Base-by-base conservation (phyloP, 2,113 vertebrate genomes). In the Thymallus thymallus region DNA sequence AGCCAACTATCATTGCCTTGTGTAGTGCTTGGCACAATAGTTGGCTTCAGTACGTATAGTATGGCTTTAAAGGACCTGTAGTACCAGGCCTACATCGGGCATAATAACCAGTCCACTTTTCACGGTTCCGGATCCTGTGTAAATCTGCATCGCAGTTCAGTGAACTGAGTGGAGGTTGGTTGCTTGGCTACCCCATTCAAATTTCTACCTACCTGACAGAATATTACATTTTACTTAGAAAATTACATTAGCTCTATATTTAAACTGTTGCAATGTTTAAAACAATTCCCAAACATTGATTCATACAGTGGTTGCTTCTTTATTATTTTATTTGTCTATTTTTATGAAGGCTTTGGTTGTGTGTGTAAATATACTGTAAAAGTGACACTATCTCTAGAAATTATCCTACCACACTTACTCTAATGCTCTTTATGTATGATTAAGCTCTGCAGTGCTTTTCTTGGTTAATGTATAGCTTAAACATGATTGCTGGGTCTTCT, bases 361-460 rank as follows among this genome's bases (percentile, higher is more conserved):
- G 10, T 68, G 30, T 87, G 73, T 77, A 71, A 76, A 73, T 78
- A 68, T 76, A 67, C 6, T 69, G 73, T 76, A 1, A 1, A 69
- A 77, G 75, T 86, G 74, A 73, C 73, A 48, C 51, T 76, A 75
- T 82, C 56, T 45, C 71, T 84, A 68, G 66, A 68, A 68, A 35
- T 68, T 84, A 77, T 72, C 75, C 26, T 35, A 79, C 63, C 68
- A 51, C 71, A 80, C 73, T 73, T 69, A 69, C 71, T 66, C 72
- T 72, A 18, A 20, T 35, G 64, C 62, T 51, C 76, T 79, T 79
- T 89, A 75, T 76, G 69, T 73, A 80, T 84, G 82, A 80, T 75
- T 63, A 82, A 4, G 48, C 48, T 83, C 81, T 87, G 87, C 74
- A 56, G 72, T 83, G 82, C 83, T 84, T 84, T 85, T 74, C 72